Conservation (phyloP, 2,113 vertebrate genomes). For the Pantherophis guttatus region DNA sequence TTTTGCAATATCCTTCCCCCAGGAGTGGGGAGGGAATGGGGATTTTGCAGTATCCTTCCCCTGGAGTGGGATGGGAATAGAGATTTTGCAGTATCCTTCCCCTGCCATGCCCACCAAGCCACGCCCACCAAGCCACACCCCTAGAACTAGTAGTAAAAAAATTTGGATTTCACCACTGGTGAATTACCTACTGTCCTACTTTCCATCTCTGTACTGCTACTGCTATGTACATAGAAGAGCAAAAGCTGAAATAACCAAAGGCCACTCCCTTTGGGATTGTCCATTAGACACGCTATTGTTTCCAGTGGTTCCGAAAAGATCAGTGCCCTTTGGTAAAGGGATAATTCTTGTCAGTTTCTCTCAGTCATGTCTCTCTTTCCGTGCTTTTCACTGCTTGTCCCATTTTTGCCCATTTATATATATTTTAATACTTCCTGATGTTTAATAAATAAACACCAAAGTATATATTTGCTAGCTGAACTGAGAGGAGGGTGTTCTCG, state of each 20-base stretch:
- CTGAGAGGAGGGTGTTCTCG: not conserved
- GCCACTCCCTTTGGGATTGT: not conserved
- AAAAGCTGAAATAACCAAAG: not conserved
- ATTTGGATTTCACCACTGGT: no score
- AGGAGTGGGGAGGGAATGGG: no score
- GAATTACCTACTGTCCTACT: not conserved
- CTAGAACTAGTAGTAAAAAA: no score
- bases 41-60: no score
- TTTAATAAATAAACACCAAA: not conserved
- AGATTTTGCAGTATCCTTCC: no score
- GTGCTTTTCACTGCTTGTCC: not conserved
- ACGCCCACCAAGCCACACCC: no score
- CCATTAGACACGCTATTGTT: not conserved
- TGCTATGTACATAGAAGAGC: not conserved
- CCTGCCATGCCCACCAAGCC: no score
- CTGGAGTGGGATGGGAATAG: no score
- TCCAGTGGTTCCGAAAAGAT: not conserved
- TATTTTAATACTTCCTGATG: not conserved
- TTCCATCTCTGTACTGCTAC: not conserved
- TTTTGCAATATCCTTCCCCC: no score
- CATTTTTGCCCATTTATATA: not conserved
- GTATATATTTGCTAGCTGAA: not conserved
- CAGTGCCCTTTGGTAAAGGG: not conserved
- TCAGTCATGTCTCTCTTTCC: not conserved
- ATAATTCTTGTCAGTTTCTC: not conserved